These are phyloP conservation scores for Aleiodes sp. DNA, from an alignment of 1,140 invertebrate genomes.

Conservation along the genomic window DNA sequence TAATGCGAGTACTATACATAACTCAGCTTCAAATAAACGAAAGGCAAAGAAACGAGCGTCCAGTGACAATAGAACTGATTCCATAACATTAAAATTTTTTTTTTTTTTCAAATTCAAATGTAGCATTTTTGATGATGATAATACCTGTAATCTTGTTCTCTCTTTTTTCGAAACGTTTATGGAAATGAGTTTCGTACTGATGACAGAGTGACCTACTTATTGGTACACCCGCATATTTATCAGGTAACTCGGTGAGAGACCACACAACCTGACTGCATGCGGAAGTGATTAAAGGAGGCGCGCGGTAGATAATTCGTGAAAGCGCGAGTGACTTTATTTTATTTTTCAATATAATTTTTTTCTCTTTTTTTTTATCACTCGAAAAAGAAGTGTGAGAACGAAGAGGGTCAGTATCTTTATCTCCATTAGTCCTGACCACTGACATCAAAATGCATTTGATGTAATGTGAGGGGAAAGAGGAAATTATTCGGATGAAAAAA, in stretches of 20 bases:
- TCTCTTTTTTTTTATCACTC: slow-evolving; percentile 12
- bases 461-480: no score
- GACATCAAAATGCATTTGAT: no score
- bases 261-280: neutral
- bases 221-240: slow-evolving; percentile 51
- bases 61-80: no score
- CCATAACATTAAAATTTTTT: no score
- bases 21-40: no score
- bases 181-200: slow-evolving; percentile 31
- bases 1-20: no score
- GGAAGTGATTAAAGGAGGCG: slow-evolving; percentile 27
- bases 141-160: no score
- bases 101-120: no score
- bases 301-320: slow-evolving; percentile 55
- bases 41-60: no score
- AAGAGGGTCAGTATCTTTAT: neutral
- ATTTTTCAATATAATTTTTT: slow-evolving; percentile 31
- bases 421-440: neutral
- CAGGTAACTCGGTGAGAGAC: neutral
- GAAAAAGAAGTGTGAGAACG: neutral
- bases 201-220: slow-evolving; percentile 55
- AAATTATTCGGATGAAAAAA: no score
- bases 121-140: no score
- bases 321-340: slow-evolving; percentile 56
- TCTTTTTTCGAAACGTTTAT: no score